Evolutionary conservation across 2,797 vertebrate species (phyloP).

Genomic region (Acanthornis magna): DNA sequence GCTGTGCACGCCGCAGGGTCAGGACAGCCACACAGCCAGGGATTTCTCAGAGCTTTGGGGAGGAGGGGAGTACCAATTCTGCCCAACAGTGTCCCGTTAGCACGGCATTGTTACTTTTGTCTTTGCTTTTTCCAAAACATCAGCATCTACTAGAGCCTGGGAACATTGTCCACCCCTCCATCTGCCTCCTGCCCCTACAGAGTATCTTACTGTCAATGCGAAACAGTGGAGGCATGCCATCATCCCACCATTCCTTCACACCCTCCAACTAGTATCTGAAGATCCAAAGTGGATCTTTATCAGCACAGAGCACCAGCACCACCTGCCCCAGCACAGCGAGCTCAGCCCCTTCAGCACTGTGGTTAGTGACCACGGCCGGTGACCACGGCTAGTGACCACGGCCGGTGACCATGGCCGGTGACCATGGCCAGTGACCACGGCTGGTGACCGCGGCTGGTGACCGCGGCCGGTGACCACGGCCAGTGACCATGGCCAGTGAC

Average conservation of each 20-base stretch:
- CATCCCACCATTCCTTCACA: background rate
- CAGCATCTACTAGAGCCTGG: background rate
- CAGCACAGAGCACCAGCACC: background rate
- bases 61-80: background rate
- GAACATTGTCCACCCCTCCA: background rate
- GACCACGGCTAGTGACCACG: too few species aligned
- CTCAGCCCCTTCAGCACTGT: background rate
- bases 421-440: background rate
- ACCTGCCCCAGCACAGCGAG: background rate
- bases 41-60: background rate
- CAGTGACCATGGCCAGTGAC: background rate
- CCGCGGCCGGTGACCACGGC: background rate
- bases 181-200: background rate
- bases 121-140: background rate
- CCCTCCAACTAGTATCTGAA: background rate
- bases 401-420: too few species aligned
- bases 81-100: background rate
- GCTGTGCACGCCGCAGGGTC: accelerated
- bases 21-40: accelerated
- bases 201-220: background rate
- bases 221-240: background rate
- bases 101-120: background rate
- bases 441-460: accelerated
- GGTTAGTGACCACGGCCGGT: background rate
- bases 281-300: background rate